Percentiles rank a stretch among this genome's conserved stretches.
Conservation (phyloP, 2,888 invertebrate genomes). For the Heteromurus nitidus region DNA sequence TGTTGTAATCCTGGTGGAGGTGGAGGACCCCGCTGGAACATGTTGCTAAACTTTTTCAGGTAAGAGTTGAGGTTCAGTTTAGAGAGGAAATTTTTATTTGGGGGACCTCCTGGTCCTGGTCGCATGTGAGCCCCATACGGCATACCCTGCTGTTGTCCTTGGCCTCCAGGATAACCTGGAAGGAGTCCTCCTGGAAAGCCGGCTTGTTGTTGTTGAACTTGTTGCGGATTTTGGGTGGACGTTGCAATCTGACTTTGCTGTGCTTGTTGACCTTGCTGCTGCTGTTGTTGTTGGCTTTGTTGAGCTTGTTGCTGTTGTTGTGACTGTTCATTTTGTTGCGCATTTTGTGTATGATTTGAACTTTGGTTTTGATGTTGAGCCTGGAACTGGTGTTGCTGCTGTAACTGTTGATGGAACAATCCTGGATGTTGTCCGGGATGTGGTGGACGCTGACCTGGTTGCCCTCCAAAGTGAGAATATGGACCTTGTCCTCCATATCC, state of each 20-base stretch:
- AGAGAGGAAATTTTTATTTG: conserved; percentile 62
- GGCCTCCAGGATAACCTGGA: conserved; percentile 34
- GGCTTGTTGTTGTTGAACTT: conserved; percentile 17
- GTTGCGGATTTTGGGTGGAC: conserved; percentile 3
- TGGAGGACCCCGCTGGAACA: conserved; percentile 65
- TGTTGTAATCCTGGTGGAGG: conserved; percentile 4
- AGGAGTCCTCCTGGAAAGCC: conserved; percentile 19
- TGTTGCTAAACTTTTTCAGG: conserved; percentile 69
- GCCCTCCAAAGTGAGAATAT: conserved; percentile 29
- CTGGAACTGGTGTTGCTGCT: neutral
- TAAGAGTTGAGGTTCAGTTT: conserved; percentile 68
- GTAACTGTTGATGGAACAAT: conserved; percentile 19
- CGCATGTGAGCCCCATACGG: conserved; percentile 36
- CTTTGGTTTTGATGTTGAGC: conserved; percentile 28
- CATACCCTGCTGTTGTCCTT: conserved; percentile 5
- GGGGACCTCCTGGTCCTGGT: conserved; percentile 33
- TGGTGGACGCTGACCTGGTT: conserved; percentile 12
- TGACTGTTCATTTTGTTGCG: conserved; percentile 24
- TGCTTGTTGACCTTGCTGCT: conserved; percentile 42
- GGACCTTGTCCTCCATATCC: neutral
- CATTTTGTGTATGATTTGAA: conserved; percentile 8
- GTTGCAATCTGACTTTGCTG: conserved; percentile 40
- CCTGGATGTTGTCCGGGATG: conserved; percentile 8
- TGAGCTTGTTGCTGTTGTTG: conserved; percentile 23
- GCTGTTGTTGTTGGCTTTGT: conserved; percentile 10